A percentile compares a stretch with the other conserved stretches of the same genome.
Evolutionary conservation across 2,797 vertebrate species (phyloP).

Genomic region (Scolopax bukidnonensis): DNA sequence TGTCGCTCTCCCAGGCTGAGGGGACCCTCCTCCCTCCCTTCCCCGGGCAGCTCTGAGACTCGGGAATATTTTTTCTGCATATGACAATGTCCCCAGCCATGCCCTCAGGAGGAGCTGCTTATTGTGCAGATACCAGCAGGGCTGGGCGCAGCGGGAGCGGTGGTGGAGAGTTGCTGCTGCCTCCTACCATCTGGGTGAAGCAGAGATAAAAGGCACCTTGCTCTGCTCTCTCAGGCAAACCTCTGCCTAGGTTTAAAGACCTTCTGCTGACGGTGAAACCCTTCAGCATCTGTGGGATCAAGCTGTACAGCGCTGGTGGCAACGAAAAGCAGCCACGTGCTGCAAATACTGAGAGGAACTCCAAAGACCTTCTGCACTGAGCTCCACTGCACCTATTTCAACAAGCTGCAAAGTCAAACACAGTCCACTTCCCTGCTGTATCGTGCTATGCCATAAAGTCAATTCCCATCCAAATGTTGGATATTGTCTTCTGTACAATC

Average conservation of each 20-base stretch:
- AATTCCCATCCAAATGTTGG: not conserved
- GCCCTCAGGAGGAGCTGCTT: not conserved
- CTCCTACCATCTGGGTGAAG: not conserved
- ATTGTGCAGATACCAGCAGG: not conserved
- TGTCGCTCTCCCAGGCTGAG: not conserved
- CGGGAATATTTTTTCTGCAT: not conserved
- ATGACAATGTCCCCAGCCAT: not conserved
- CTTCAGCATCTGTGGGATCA: not conserved
- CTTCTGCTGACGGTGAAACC: accelerated
- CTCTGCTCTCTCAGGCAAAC: not conserved
- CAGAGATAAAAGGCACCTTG: not conserved
- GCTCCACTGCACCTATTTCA: not conserved
- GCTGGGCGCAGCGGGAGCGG: not conserved
- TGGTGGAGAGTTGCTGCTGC: not conserved
- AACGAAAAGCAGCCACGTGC: not conserved
- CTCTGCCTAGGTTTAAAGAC: not conserved
- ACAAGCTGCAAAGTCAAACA: not conserved
- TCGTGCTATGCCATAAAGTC: not conserved
- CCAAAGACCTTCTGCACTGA: not conserved
- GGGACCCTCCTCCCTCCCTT: not conserved
- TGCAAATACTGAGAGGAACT: not conserved
- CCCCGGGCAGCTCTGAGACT: not conserved
- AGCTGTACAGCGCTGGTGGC: not conserved
- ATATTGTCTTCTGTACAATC: not conserved
- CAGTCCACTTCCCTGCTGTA: not conserved